Conservation (phyloP, 2,888 invertebrate genomes). For the Zele albiditarsus region DNA sequence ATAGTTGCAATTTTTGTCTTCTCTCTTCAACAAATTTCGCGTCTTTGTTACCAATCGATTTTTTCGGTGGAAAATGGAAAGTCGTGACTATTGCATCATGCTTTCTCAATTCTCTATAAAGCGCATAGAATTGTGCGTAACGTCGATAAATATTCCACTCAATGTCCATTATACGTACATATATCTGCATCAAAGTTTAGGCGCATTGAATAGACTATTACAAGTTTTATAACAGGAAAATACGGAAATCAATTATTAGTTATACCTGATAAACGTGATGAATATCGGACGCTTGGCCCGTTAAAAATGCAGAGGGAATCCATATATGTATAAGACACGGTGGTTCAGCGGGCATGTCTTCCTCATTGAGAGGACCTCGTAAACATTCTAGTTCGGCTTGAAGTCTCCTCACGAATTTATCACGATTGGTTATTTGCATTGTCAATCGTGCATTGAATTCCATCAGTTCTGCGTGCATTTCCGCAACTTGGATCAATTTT, state of each 20-base stretch:
- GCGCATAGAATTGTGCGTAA: slow-evolving; percentile 92
- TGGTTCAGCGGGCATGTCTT: slow-evolving; percentile 69
- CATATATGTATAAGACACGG: slow-evolving; percentile 83
- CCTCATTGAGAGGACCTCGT: slow-evolving; percentile 77
- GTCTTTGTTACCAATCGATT: slow-evolving; percentile 93
- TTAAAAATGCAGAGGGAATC: slow-evolving; percentile 90
- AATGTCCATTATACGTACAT: slow-evolving; percentile 86
- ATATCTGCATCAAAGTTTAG: slow-evolving; percentile 76
- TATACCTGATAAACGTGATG: slow-evolving; percentile 93
- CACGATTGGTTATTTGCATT: slow-evolving; percentile 77
- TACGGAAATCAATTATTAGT: neutral
- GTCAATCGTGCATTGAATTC: slow-evolving; percentile 91
- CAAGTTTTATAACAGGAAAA: too few relatives aligned
- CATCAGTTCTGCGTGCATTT: slow-evolving; percentile 96
- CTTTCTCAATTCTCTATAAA: slow-evolving; percentile 89
- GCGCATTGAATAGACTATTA: neutral
- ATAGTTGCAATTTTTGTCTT: slow-evolving; percentile 88
- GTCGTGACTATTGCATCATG: slow-evolving; percentile 85
- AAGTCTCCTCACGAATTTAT: slow-evolving; percentile 76
- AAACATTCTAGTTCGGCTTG: slow-evolving; percentile 80
- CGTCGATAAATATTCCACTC: slow-evolving; percentile 98
- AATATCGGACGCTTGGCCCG: slow-evolving; percentile 81
- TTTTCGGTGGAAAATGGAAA: slow-evolving; percentile 96
- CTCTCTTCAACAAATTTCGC: slow-evolving; percentile 90
- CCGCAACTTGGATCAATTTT: slow-evolving; percentile 92